phyloP scores from a whole-genome alignment of 2,797 vertebrate genomes.

The Staurois parvus region DNA sequence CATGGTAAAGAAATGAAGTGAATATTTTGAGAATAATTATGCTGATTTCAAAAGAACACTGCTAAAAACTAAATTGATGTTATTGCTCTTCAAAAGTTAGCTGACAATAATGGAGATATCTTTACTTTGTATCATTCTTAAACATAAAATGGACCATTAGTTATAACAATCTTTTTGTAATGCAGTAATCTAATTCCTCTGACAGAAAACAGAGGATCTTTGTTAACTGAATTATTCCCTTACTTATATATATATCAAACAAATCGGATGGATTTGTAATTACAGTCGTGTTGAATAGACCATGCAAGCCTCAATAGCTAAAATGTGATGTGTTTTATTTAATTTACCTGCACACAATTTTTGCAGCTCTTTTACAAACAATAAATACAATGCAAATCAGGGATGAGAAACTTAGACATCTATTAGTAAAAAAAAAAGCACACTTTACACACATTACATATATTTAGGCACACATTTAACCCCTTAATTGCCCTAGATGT shows the following conservation, averaged over 20 bases:
- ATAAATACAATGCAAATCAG: too few species aligned
- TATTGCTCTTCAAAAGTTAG: background rate
- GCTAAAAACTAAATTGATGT: background rate
- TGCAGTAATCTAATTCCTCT: background rate
- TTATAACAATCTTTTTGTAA: background rate
- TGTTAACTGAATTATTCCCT: background rate
- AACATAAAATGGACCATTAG: background rate
- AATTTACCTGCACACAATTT: too few species aligned
- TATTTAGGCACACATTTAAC: too few species aligned
- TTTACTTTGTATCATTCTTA: background rate
- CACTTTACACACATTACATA: too few species aligned
- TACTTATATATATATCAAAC: background rate
- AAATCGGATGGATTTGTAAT: background rate
- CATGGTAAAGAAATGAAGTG: too few species aligned
- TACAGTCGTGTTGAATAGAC: background rate
- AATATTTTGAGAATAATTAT: too few species aligned
- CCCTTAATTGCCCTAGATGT: too few species aligned
- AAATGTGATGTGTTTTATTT: background rate
- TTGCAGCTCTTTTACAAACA: too few species aligned
- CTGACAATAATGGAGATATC: constrained; percentile 1
- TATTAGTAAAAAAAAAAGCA: too few species aligned
- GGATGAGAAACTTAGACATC: too few species aligned
- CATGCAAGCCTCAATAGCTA: background rate
- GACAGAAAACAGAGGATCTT: background rate
- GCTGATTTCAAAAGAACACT: too few species aligned